Percentiles rank a stretch among this genome's conserved stretches.
Evolutionary conservation across 2,888 invertebrate species (phyloP).

Genomic region (Xestia sexstrigata): DNA sequence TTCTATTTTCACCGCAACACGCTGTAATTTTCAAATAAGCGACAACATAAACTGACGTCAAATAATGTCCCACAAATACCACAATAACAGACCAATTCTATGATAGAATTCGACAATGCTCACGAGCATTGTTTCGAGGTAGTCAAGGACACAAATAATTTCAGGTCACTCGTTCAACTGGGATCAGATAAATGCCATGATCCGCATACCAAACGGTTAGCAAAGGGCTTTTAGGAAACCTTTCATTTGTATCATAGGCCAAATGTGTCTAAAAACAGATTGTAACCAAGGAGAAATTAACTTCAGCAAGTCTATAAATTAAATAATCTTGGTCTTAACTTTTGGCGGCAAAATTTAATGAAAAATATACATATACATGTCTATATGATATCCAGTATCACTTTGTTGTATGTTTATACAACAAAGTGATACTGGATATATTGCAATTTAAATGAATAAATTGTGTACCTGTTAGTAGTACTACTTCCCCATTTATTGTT

Average conservation of each 20-base stretch:
- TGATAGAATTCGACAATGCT: conserved; percentile 49
- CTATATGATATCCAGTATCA: no score
- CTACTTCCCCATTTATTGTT: neutral
- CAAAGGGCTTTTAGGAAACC: conserved; percentile 56
- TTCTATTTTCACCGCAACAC: neutral
- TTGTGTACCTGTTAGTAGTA: neutral
- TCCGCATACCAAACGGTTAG: conserved; percentile 56
- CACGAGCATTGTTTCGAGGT: conserved; percentile 43
- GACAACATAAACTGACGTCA: neutral
- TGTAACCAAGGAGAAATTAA: neutral
- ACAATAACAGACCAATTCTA: conserved; percentile 9
- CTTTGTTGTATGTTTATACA: no score
- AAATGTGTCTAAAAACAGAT: conserved; percentile 13
- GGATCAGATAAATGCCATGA: conserved; percentile 59
- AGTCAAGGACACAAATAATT: conserved; percentile 57
- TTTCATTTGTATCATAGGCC: conserved; percentile 25
- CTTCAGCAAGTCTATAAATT: neutral
- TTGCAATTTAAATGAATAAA: neutral
- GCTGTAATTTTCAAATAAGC: neutral
- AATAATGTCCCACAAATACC: neutral
- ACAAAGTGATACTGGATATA: neutral
- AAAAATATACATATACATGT: no score
- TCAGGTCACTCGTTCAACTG: conserved; percentile 56
- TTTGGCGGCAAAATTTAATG: neutral
- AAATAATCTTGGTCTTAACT: neutral